Conservation (phyloP, 2,113 vertebrate species). For the Poeciliopsis retropinna region DNA sequence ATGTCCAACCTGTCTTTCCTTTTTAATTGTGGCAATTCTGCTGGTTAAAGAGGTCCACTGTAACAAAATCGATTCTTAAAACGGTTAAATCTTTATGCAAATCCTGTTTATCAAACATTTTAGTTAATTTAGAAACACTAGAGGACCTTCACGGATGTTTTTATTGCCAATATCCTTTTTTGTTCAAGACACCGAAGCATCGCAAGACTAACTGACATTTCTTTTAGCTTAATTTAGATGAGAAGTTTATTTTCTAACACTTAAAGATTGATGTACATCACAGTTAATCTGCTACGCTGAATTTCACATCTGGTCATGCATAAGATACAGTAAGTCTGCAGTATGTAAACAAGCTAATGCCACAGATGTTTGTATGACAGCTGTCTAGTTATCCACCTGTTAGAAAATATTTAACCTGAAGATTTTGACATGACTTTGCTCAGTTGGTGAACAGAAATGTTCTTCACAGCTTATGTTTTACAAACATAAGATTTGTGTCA, state of each 20-base stretch:
- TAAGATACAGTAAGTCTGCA: neutral
- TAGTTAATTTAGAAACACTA: neutral
- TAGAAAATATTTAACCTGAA: neutral
- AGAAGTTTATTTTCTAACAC: neutral
- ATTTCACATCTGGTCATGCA: neutral
- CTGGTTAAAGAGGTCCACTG: no score
- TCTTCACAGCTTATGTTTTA: neutral
- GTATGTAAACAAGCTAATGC: neutral
- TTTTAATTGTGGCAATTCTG: no score
- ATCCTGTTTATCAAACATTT: neutral
- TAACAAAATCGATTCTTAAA: neutral
- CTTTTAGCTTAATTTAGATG: neutral
- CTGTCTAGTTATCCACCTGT: conserved; percentile 3
- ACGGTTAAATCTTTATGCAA: neutral
- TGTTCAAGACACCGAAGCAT: no score
- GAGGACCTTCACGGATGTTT: neutral
- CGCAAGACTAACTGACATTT: no score
- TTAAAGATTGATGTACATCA: neutral
- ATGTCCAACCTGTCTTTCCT: no score
- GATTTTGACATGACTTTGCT: neutral
- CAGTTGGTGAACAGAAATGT: neutral
- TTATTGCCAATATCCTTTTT: no score
- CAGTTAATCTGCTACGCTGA: neutral
- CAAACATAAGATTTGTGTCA: neutral
- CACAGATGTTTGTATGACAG: conserved; percentile 2